Evolutionary conservation across 2,888 invertebrate species (phyloP).

Genomic region (Ectemnius continuus): DNA sequence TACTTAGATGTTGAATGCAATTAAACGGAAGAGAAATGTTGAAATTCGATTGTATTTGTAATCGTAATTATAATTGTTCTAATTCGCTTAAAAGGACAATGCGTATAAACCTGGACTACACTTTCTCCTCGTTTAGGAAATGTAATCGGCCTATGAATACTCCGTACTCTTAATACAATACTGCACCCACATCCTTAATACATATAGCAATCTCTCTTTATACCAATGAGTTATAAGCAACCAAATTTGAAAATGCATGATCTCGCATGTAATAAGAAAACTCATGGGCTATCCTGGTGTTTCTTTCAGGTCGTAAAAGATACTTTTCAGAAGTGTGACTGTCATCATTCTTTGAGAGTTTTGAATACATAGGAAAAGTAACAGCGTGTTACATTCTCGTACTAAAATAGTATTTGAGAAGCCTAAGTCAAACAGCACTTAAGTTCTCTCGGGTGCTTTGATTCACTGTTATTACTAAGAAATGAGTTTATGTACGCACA

Average conservation of each 20-base stretch:
- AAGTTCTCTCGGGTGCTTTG: conserved; percentile 58
- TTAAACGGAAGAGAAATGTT: conserved; percentile 14
- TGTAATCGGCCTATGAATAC: conserved; percentile 26
- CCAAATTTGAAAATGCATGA: conserved; percentile 14
- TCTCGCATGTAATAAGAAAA: conserved; percentile 9
- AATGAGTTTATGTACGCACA: conserved; percentile 53
- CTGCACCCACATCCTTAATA: neutral
- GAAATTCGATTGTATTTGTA: conserved; percentile 23
- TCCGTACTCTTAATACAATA: conserved; percentile 19
- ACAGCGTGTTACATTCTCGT: conserved; percentile 45
- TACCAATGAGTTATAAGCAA: conserved; percentile 12
- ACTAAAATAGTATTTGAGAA: conserved; percentile 60
- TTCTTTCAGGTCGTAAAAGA: no score
- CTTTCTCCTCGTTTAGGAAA: conserved; percentile 30
- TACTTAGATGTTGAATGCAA: conserved; percentile 17
- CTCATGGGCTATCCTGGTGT: no score
- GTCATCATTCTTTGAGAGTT: no score
- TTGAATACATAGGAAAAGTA: conserved; percentile 60
- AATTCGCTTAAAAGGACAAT: no score
- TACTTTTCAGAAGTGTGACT: no score
- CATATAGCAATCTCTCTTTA: neutral
- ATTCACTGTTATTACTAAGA: conserved; percentile 57
- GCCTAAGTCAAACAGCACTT: conserved; percentile 45
- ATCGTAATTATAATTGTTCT: conserved; percentile 35
- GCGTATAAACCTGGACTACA: conserved; percentile 24